Base-by-base conservation (phyloP, 1,140 invertebrate genomes). In the Ceratitis capitata region DNA sequence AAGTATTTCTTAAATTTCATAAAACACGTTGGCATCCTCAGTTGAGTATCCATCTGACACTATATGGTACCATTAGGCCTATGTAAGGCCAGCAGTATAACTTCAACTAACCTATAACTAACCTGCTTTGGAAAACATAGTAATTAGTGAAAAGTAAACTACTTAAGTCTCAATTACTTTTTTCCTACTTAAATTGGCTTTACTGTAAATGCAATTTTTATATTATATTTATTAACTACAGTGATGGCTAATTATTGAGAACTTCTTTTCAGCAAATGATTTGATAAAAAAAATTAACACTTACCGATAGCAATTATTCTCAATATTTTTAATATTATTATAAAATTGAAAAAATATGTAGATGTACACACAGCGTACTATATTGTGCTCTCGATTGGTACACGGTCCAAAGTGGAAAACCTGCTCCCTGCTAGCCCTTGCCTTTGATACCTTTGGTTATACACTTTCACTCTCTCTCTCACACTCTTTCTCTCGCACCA, bases 361-460 rank as follows among this genome's bases (percentile, higher is more conserved):
- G 23, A 23, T 56, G 53, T 56, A 19, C 19, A 16, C 16, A 29
- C 5, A 16, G n/a, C 29, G 23, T 12, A 61, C 14, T 6, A 26
- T 29, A 61, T 47, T 47, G 45, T 47, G 39, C 39, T 35, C 69
- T 78, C 69, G 9, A 12, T 32, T 69, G 61, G 16, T 29, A 78
- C 16, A 26, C n/a, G 42, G 69, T 78, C 69, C 69, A 78, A 78
- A 78, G 69, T 78, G 42, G 69, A 78, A 78, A 78, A 78, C 3
- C 69, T 42, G 69, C 69, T 7, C 42, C 2, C 69, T 74, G 16
- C 39, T 74, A 23, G 4, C 2, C n/a, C 42, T 74, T 74, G 42
- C 69, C 69, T 74, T 74, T 61, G 64, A 0, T n/a, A 23, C n/a
- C n/a, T n/a, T 78, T 78, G 9, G 42, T 69, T 5, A 19, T 19